Base-by-base conservation (phyloP, 30 jellyfish, hydroid and myxozoan species). In the Turritopsis rubra region DNA sequence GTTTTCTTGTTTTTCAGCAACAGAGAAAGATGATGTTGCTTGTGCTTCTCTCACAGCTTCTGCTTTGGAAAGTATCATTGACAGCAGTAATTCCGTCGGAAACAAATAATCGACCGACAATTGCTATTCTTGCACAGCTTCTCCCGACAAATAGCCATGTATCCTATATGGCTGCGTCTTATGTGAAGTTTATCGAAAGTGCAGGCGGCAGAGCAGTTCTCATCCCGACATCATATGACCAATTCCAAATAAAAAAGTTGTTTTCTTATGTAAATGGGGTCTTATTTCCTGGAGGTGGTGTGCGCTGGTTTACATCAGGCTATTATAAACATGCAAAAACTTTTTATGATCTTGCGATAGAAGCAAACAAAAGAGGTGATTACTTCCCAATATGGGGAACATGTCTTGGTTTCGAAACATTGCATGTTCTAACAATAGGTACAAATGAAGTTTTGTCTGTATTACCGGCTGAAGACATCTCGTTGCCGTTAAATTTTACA, bases 161-260 rank as follows among this genome's bases (percentile, higher is more conserved):
- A 1, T 78, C 97, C 8, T 94, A 94, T 60, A 84, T 94, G 18
- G 99, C 99, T 0, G 99, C 99, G 19, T 94, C 99, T 18, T 94
- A 94, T 66, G 97, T 94, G 82, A 94, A 94, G 74, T 94, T 79
- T 86, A 52, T 94, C 16, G 97, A 94, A 79, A 83, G 96, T 84
- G 97, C 96, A 16, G 99, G 99, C 7, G 99, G 91, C 20, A 79
- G 99, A 29, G 99, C 83, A 20, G 97, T 94, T 31, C 99, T 96
- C 7, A 82, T 94, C 60, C 89, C 88, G 25, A 86, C 96, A 1
- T 73, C 85, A 24, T 72, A 65, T 73, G 17, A 95, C 21, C 73
- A 87, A 28, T 84, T 89, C 21, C 89, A 94, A 71, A 70, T 94
- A 1, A 86, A 65, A 75, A 90, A 84, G 5, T 28, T 94, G 1